A percentile compares a stretch with the other conserved stretches of the same genome.
These are phyloP conservation scores for Pygocentrus nattereri DNA, from an alignment of 2,797 vertebrate species.

Conservation along the genomic window DNA sequence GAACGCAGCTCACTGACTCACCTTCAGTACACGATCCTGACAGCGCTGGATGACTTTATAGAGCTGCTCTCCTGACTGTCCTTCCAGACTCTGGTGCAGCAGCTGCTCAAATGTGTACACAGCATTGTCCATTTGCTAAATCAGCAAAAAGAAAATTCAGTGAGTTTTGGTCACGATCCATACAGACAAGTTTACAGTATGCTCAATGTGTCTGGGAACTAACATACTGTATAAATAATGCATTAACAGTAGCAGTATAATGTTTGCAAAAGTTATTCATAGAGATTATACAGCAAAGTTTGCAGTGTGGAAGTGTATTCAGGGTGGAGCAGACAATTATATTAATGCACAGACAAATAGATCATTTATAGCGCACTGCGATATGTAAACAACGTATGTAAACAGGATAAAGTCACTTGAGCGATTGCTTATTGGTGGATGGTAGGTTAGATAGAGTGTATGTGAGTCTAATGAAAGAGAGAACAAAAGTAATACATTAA, in stretches of 20 bases:
- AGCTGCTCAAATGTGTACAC: conserved; percentile 96
- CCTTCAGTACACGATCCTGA: conserved; percentile 96
- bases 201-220: not conserved
- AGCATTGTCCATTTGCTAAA: conserved; percentile 94
- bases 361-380: not conserved
- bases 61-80: conserved; percentile 82
- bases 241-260: too few species aligned
- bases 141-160: not conserved
- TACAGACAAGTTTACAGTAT: not conserved
- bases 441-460: too few species aligned
- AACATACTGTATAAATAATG: too few species aligned
- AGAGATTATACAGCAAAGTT: not conserved
- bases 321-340: not conserved
- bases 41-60: conserved; percentile 91
- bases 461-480: not conserved
- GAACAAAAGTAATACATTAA: not conserved
- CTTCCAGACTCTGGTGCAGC: conserved; percentile 88
- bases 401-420: not conserved
- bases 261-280: not conserved
- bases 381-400: not conserved
- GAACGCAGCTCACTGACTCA: conserved; percentile 64
- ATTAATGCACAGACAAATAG: not conserved
- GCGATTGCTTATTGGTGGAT: not conserved
- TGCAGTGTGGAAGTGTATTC: not conserved
- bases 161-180: not conserved